Evolutionary conservation across 2,888 invertebrate genomes (phyloP).

Genomic region (Pristionchus mayeri): DNA sequence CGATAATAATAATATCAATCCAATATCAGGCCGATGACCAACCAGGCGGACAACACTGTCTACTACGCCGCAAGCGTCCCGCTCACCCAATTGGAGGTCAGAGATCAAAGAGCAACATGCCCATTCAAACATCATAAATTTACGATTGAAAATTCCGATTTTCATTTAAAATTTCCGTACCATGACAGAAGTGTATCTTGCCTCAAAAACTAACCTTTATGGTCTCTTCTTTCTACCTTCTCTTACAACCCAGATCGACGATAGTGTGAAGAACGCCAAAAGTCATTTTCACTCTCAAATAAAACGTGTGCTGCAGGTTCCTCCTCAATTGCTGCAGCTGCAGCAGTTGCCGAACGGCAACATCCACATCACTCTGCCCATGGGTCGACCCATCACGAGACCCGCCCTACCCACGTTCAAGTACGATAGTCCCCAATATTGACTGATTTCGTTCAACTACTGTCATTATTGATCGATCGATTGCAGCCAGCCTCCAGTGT

Average conservation of each 20-base stretch:
- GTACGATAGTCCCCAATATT: background rate
- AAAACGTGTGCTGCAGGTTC: constrained; percentile 54
- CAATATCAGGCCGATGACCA: background rate
- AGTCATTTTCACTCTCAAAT: too few relatives aligned
- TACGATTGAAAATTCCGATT: too few relatives aligned
- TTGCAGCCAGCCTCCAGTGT: constrained; percentile 51
- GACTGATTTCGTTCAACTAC: background rate
- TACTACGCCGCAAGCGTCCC: constrained; percentile 59
- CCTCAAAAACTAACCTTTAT: too few relatives aligned
- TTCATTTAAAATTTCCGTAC: too few relatives aligned
- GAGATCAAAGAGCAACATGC: constrained; percentile 2
- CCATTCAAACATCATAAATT: too few relatives aligned
- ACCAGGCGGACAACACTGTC: constrained; percentile 53
- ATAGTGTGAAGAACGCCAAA: too few relatives aligned
- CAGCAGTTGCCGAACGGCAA: constrained; percentile 71
- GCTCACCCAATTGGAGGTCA: constrained; percentile 62
- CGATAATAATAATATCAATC: too few relatives aligned
- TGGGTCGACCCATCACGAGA: constrained; percentile 61
- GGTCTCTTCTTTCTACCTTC: too few relatives aligned
- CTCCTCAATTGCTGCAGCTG: constrained; percentile 67
- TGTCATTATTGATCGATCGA: constrained; percentile 12
- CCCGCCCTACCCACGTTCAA: constrained; percentile 60
- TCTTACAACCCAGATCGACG: too few relatives aligned
- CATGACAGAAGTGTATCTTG: too few relatives aligned
- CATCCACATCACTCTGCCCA: constrained; percentile 69